These are phyloP conservation scores for Cepaea nemoralis DNA, from an alignment of 1,140 invertebrate species.

Conservation along the genomic window DNA sequence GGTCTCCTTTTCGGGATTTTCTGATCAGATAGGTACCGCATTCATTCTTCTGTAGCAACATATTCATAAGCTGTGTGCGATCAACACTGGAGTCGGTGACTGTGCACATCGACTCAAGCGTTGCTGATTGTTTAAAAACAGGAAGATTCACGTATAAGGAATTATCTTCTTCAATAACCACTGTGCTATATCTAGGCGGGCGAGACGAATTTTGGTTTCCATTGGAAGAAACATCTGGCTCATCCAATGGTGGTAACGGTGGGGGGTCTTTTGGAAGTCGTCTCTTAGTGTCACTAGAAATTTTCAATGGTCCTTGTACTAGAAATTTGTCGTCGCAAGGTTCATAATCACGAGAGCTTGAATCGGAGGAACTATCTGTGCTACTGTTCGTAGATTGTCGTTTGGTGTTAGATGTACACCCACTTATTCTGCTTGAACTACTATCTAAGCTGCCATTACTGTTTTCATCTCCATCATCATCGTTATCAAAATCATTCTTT, in stretches of 20 bases:
- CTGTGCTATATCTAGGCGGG: background rate
- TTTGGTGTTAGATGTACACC: too few relatives aligned
- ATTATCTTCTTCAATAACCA: background rate
- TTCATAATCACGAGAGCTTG: background rate
- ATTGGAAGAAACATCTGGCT: background rate
- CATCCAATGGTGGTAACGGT: background rate
- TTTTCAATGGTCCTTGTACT: background rate
- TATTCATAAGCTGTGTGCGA: background rate
- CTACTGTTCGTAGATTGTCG: background rate
- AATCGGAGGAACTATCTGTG: background rate
- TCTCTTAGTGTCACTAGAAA: background rate
- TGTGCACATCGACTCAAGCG: slow-evolving; percentile 4
- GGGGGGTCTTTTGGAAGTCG: background rate
- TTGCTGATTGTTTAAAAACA: too few relatives aligned
- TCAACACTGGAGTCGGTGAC: background rate
- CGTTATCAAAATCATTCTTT: background rate
- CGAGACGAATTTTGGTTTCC: background rate
- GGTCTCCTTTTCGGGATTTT: background rate
- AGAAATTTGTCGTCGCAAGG: background rate
- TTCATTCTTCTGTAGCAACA: background rate
- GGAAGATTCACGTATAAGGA: background rate
- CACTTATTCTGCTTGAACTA: background rate
- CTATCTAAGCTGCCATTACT: background rate
- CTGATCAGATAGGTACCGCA: slow-evolving; percentile 5
- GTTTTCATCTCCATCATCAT: background rate